Conservation (phyloP, 2,113 vertebrate species). For the Spheniscus mendiculus region DNA sequence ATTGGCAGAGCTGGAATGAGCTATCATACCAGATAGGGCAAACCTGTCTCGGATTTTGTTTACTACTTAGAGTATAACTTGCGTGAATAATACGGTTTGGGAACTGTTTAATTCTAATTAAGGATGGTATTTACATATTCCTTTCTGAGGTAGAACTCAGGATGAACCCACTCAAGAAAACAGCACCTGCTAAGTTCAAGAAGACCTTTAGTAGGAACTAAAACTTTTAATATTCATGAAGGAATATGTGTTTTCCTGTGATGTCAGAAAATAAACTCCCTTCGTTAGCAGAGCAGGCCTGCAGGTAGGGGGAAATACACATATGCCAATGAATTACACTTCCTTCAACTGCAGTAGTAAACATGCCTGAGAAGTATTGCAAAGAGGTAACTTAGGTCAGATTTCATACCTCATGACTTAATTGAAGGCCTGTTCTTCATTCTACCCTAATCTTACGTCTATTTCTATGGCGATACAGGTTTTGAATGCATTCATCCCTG, state of each 20-base stretch:
- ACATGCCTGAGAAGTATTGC: not conserved
- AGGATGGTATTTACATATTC: not conserved
- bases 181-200: not conserved
- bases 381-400: not conserved
- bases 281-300: not conserved
- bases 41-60: not conserved
- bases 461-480: not conserved
- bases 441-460: not conserved
- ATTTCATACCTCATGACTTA: slow-evolving; percentile 6
- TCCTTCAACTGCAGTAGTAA: not conserved
- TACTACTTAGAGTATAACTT: not conserved
- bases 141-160: not conserved
- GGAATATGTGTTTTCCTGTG: not conserved
- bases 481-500: not conserved
- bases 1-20: not conserved
- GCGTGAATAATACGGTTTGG: not conserved
- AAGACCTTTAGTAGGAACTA: not conserved
- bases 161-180: not conserved
- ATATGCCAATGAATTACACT: not conserved
- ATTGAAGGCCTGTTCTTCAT: not conserved
- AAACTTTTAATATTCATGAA: not conserved
- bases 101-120: not conserved
- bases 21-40: not conserved
- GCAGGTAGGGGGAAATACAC: not conserved
- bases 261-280: not conserved